Evolutionary conservation across 2,888 invertebrate species (phyloP), one percentile per base, ranked within the genome.

Genomic region (Polydesmus complanatus): DNA sequence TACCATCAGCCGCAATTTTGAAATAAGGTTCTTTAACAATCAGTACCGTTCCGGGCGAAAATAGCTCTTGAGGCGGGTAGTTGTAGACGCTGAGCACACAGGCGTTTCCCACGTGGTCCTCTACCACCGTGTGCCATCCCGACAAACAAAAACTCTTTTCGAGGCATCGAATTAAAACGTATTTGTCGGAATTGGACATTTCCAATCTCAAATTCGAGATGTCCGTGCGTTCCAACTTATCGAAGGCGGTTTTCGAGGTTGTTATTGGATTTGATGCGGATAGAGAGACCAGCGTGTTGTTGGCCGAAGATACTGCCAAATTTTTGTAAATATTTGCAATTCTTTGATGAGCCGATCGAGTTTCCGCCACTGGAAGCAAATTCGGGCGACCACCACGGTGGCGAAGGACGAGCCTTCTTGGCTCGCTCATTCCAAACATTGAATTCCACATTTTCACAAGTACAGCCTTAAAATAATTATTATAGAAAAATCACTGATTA

Each of bases 51-150:
- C 37, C 37, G 14, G 14, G 8, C 14, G 8, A 8, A 37, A 37
- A 37, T 14, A 14, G 8, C 37, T 37, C 37, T 5, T 37, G 5
- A 8, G 37, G 14, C 14, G 37, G 37, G 14, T 8, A 37, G 37
- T 37, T 37, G 37, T 37, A 37, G 8, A 37, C 14, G 37, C 37
- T 37, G 14, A 57, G 47, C 18, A 57, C 8, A 18, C n/a, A n/a
- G 2, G 23, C 57, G 18, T 49, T 22, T 1, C 57, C 57, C 49
- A 25, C 22, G 25, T 57, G 57, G 26, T 57, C 57, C 19, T 57
- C 57, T 1, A 57, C 57, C 1, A 57, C 25, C 22, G 57, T 57
- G 57, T 22, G 22, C 37, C 37, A 37, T 5, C 37, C 37, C 5
- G 37, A 37, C 5, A 37, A 8, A 5, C 8, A 14, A 14, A 37